These are phyloP conservation scores for Agelaius tricolor DNA, from an alignment of 2,113 vertebrate species.

Conservation along the genomic window DNA sequence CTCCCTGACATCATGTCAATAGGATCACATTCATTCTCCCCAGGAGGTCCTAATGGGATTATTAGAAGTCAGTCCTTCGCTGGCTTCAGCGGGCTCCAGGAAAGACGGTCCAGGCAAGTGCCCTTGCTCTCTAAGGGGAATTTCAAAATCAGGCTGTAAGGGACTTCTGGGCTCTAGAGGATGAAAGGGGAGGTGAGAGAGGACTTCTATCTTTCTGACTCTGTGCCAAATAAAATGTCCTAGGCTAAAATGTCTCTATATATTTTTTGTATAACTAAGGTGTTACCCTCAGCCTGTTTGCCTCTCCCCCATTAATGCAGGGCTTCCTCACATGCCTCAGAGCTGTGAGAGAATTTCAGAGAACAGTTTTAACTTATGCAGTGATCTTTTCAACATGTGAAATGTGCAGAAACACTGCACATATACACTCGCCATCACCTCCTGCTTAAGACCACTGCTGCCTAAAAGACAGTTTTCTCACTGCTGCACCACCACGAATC, in stretches of 20 bases:
- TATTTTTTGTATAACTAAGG: background rate
- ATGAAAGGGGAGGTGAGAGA: background rate
- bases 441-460: background rate
- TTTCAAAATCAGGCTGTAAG: background rate
- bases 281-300: background rate
- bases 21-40: slow-evolving; percentile 88
- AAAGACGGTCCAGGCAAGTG: slow-evolving; percentile 90
- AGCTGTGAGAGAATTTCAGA: background rate
- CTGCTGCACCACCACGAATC: background rate
- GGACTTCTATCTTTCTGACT: background rate
- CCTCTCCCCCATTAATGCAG: background rate
- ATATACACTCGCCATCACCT: background rate
- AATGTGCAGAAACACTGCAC: background rate
- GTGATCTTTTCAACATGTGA: background rate
- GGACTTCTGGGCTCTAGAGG: background rate
- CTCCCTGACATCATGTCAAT: slow-evolving; percentile 94
- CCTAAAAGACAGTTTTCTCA: background rate
- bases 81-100: slow-evolving; percentile 95
- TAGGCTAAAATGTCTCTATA: background rate
- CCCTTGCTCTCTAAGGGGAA: background rate
- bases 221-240: background rate
- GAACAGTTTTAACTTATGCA: background rate
- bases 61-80: slow-evolving; percentile 98
- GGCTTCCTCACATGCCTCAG: background rate
- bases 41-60: slow-evolving; percentile 96